Conservation (phyloP, 2,113 vertebrate species). For the Calonectris borealis region DNA sequence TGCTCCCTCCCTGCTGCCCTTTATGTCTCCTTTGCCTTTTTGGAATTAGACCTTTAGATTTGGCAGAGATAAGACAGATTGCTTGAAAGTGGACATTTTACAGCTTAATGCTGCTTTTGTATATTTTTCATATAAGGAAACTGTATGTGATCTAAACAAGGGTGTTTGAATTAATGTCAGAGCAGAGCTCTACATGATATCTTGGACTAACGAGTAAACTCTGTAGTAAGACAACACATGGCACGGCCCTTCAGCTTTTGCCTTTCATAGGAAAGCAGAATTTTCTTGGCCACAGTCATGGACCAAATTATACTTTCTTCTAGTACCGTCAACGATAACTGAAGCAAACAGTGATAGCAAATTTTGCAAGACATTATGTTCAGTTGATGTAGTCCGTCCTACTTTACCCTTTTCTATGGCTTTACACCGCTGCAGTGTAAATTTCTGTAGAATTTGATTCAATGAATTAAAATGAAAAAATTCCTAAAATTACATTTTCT, state of each 20-base stretch:
- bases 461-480: fast-evolving
- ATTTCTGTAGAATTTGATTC: not conserved
- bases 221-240: not conserved
- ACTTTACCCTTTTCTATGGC: not conserved
- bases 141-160: not conserved
- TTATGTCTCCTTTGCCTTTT: not conserved
- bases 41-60: not conserved
- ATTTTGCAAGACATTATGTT: not conserved
- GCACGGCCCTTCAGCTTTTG: not conserved
- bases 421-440: not conserved
- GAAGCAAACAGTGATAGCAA: fast-evolving
- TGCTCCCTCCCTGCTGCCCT: not conserved
- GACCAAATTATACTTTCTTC: not conserved
- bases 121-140: not conserved
- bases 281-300: fast-evolving
- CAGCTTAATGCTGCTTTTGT: not conserved
- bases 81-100: not conserved
- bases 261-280: not conserved
- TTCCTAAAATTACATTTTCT: not conserved
- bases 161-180: not conserved
- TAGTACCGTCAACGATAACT: not conserved
- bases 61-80: not conserved
- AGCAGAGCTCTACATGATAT: not conserved
- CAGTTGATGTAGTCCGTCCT: not conserved
- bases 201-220: not conserved